Percentiles rank a stretch among this genome's conserved stretches.
Conservation (phyloP, 1,140 invertebrate species). For the Heliconius nattereri region DNA sequence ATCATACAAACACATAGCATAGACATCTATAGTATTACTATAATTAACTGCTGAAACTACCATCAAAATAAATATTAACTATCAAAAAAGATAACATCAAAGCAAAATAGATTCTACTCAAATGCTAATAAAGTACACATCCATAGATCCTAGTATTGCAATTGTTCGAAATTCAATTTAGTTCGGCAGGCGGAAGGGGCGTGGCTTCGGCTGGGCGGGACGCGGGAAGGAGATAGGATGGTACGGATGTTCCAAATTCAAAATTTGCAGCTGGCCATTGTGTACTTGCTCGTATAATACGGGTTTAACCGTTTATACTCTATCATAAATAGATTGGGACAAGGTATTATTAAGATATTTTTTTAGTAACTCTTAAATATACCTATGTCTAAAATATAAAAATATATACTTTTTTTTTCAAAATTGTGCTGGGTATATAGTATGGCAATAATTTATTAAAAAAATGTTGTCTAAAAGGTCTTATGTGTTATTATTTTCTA, state of each 20-base stretch:
- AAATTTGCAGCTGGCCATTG: constrained; percentile 62
- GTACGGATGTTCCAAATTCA: constrained; percentile 62
- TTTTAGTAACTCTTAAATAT: background rate
- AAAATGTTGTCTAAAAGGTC: no score
- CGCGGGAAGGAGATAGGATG: constrained; percentile 70
- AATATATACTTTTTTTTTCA: background rate
- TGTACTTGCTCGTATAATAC: constrained; percentile 21
- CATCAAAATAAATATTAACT: background rate
- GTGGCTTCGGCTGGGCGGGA: constrained; percentile 63
- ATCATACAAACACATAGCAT: background rate
- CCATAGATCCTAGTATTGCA: constrained; percentile 43
- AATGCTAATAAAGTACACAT: constrained; percentile 38
- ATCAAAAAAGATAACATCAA: background rate
- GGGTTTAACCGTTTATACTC: constrained; percentile 11
- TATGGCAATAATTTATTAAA: background rate
- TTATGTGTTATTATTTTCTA: no score
- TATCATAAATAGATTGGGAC: constrained; percentile 19
- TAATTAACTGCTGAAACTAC: background rate
- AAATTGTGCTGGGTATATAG: background rate
- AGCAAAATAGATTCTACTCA: background rate
- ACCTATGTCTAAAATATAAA: background rate
- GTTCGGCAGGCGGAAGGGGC: constrained; percentile 70
- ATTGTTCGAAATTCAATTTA: constrained; percentile 69
- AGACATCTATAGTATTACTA: background rate
- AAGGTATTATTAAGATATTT: background rate